Conservation (phyloP, 2,113 vertebrate genomes). For the Aegotheles bennettii region DNA sequence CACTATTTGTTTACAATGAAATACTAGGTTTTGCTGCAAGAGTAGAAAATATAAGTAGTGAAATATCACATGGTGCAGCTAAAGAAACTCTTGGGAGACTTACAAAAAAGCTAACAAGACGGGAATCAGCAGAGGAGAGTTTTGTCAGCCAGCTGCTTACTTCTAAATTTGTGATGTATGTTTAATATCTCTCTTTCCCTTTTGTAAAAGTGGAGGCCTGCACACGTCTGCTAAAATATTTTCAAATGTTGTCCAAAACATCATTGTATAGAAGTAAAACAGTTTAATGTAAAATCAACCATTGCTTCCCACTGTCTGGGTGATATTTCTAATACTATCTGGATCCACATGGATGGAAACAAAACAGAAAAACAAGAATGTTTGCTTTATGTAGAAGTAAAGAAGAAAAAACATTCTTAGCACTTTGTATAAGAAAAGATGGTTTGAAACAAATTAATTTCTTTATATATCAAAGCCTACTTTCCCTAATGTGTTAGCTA, state of each 20-base stretch:
- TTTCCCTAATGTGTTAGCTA: background rate
- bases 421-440: background rate
- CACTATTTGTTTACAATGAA: conserved; percentile 66
- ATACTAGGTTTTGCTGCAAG: conserved; percentile 22
- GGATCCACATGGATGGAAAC: background rate
- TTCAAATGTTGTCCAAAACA: background rate
- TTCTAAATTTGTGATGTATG: background rate
- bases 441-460: background rate
- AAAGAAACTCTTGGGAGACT: conserved; percentile 52
- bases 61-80: conserved; percentile 52
- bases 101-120: conserved; percentile 40
- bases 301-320: background rate
- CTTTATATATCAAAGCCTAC: background rate
- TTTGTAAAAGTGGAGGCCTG: background rate
- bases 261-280: background rate
- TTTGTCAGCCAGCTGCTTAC: conserved; percentile 6
- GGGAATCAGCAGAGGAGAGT: background rate
- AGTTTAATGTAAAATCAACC: background rate
- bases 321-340: background rate
- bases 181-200: background rate
- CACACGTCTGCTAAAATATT: background rate
- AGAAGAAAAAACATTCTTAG: background rate
- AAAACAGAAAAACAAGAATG: background rate
- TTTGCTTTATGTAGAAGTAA: background rate
- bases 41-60: conserved; percentile 47